Evolutionary conservation across 37 sponge, comb jelly and placozoan genomes (phyloP).

Genomic region (Oopsacas minuta): DNA sequence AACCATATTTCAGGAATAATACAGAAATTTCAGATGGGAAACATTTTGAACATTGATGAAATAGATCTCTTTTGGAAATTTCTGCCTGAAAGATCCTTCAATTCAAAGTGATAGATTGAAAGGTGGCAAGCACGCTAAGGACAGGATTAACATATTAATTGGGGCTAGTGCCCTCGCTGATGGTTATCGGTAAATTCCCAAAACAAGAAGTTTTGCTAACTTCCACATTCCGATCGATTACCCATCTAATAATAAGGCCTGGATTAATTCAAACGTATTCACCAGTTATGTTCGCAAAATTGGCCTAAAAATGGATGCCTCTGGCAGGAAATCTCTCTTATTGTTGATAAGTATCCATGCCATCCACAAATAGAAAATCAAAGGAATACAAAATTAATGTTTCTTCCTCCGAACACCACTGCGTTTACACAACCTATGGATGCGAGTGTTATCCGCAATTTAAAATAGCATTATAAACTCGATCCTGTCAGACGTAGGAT

Average conservation of each 20-base stretch:
- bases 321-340: neutral
- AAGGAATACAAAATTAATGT: neutral
- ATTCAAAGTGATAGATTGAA: neutral
- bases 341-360: slow-evolving; percentile 19
- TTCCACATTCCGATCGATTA: neutral
- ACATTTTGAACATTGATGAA: neutral
- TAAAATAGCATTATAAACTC: slow-evolving; percentile 17
- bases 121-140: neutral
- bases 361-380: neutral
- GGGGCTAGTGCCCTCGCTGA: neutral
- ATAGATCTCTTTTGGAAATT: neutral
- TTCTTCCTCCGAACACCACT: slow-evolving; percentile 25
- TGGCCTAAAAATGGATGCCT: neutral
- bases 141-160: neutral
- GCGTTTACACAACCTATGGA: slow-evolving; percentile 21
- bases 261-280: neutral
- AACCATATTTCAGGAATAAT: neutral
- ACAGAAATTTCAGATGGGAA: neutral
- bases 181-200: neutral
- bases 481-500: neutral
- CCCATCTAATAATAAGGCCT: neutral
- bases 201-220: neutral
- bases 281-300: neutral
- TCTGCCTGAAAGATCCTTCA: neutral
- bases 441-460: slow-evolving; percentile 17